Conservation (phyloP, 1,140 invertebrate species). For the Odontomachus brunneus region DNA sequence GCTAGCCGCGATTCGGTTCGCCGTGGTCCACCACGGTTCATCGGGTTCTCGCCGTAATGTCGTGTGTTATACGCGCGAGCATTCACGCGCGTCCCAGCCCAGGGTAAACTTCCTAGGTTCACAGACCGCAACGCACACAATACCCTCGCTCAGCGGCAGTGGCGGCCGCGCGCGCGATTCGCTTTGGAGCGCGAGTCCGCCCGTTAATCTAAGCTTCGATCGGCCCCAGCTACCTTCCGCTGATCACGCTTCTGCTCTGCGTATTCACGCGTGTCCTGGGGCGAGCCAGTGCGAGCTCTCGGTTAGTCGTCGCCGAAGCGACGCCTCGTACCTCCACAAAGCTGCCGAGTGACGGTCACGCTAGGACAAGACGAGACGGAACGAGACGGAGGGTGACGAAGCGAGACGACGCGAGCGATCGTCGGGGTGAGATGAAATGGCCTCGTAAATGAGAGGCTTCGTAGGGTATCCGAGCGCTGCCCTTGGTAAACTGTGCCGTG, state of each 20-base stretch:
- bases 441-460: constrained; percentile 47
- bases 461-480: not conserved
- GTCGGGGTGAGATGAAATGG: constrained; percentile 1
- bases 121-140: constrained; percentile 75
- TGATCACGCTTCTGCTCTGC: not conserved
- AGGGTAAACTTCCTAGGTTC: constrained; percentile 70
- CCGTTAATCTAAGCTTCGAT: constrained; percentile 33
- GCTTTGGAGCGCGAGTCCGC: constrained; percentile 53
- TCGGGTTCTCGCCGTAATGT: constrained; percentile 52
- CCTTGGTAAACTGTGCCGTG: not conserved
- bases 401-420: constrained; percentile 22
- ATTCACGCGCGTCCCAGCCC: constrained; percentile 58
- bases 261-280: not conserved
- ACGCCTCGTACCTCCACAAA: not conserved
- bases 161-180: not conserved
- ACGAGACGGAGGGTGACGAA: not conserved
- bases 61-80: constrained; percentile 69
- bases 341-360: constrained; percentile 9
- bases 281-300: not conserved
- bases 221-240: not conserved
- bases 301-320: not conserved
- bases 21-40: constrained; percentile 56
- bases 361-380: constrained; percentile 5
- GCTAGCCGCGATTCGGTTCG: constrained; percentile 47
- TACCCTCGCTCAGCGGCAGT: constrained; percentile 52